These are phyloP conservation scores for Champsocephalus esox DNA, from an alignment of 2,797 vertebrate species.

Conservation along the genomic window DNA sequence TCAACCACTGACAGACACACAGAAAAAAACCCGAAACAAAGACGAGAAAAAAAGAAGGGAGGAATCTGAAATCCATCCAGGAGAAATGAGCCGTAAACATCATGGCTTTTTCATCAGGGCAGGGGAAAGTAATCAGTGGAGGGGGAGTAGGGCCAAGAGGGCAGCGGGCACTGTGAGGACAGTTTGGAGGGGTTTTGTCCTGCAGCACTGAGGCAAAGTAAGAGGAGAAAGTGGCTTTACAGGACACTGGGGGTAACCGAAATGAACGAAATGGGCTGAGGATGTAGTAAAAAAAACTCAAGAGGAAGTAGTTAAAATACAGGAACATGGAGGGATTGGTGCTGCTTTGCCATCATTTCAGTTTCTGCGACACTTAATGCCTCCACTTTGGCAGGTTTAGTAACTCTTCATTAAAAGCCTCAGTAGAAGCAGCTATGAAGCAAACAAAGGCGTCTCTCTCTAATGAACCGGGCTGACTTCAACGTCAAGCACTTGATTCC, in stretches of 20 bases:
- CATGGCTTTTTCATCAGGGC: slow-evolving; percentile 65
- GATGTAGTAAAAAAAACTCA: slow-evolving; percentile 43
- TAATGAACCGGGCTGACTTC: slow-evolving; percentile 45
- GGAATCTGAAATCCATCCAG: slow-evolving; percentile 74
- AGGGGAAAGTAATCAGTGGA: slow-evolving; percentile 51
- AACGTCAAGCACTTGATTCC: slow-evolving; percentile 41
- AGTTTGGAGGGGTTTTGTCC: slow-evolving; percentile 44
- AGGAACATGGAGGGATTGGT: slow-evolving; percentile 18
- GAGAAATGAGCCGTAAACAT: slow-evolving; percentile 80
- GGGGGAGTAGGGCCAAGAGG: slow-evolving; percentile 36
- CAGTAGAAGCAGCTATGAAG: slow-evolving; percentile 30
- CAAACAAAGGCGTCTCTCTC: slow-evolving; percentile 42
- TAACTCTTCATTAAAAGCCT: slow-evolving; percentile 37
- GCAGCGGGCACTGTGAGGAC: slow-evolving; percentile 37
- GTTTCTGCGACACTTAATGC: slow-evolving; percentile 14
- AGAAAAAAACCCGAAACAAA: slow-evolving; percentile 27
- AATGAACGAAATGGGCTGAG: slow-evolving; percentile 6
- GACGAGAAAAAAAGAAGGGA: slow-evolving; percentile 21
- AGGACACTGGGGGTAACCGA: slow-evolving; percentile 18
- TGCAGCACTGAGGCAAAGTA: slow-evolving; percentile 27
- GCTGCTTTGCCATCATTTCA: slow-evolving; percentile 12
- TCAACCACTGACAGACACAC: slow-evolving; percentile 52
- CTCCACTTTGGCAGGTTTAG: slow-evolving; percentile 27
- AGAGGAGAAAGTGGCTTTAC: slow-evolving; percentile 36
- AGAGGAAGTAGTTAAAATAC: slow-evolving; percentile 50